phyloP scores from a whole-genome alignment of 2,888 invertebrate species.

The Apamea sordens region DNA sequence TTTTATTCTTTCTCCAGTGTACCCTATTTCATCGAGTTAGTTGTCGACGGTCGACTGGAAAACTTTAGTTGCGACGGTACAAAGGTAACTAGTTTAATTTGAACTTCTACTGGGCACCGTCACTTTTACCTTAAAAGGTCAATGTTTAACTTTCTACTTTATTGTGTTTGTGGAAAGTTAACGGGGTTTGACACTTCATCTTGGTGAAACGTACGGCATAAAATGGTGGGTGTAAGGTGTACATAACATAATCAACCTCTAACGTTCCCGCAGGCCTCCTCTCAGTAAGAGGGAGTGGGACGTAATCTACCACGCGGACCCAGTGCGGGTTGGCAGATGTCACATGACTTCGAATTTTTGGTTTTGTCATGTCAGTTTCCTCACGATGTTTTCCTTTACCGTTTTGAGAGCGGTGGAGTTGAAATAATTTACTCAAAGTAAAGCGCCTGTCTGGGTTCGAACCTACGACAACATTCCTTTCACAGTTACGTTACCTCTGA shows the following conservation, averaged over 20 bases:
- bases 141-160: slow-evolving; percentile 63
- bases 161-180: slow-evolving; percentile 61
- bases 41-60: slow-evolving; percentile 31
- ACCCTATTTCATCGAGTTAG: slow-evolving; percentile 64
- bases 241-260: not conserved
- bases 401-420: not conserved
- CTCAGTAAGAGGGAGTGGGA: not conserved
- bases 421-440: not conserved
- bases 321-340: no score
- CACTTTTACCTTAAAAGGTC: slow-evolving; percentile 54
- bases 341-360: no score
- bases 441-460: no score
- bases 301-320: no score
- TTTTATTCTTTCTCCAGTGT: slow-evolving; percentile 50
- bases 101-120: slow-evolving; percentile 53
- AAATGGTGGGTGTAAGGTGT: not conserved
- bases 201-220: not conserved
- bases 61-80: slow-evolving; percentile 51
- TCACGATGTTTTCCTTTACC: not conserved
- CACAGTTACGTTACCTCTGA: no score
- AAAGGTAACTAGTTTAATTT: slow-evolving; percentile 70
- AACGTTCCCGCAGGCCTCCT: not conserved
- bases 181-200: slow-evolving; percentile 32
- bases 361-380: not conserved
- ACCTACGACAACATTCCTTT: not conserved